Base-by-base conservation (phyloP, 1,140 invertebrate species). In the Cotesia glomerata region DNA sequence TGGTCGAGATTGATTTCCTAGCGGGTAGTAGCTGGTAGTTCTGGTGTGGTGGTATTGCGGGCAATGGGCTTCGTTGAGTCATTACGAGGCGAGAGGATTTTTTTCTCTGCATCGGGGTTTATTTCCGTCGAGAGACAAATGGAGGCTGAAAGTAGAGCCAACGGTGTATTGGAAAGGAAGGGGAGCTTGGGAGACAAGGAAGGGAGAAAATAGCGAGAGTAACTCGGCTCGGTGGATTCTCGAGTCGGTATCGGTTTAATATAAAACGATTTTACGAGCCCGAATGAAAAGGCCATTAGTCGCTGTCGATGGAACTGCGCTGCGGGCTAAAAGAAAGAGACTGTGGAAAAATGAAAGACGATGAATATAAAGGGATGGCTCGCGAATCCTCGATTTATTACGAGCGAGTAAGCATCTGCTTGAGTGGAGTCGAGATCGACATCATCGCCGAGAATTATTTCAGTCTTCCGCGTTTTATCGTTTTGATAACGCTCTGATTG, bases 231-330 rank as follows among this genome's bases (percentile, higher is more conserved):
- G 69, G 72, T 77, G 75, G 72, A 75, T 76, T 78, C 71, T 78
- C 74, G 71, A 72, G 74, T 74, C 71, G 76, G 70, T 75, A 72
- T 76, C 74, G 73, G 71, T 81, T 82, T 80, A 76, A 81, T 80
- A 81, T 77, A 78, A 80, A 80, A 76, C 74, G 76, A 80, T 81
- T 81, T 79, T 79, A 80, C 78, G 72, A 78, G 74, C 52, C 66
- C 65, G 74, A 81, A 80, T 79, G 78, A 82, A 82, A 81, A 81
- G 74, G 71, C 77, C 77, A 80, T 80, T 81, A 82, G 76, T 77
- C 74, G 75, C 62, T 72, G 73, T 67, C 70, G 74, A 82, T 80
- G 59, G 59, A 61, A 69, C 66, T 51, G 58, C 39, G 39, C 66
- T 80, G 74, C 58, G 45, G 18, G 51, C 67, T 64, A 51, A 26